These are phyloP conservation scores for Erethizon dorsatum DNA, from an alignment of 2,797 vertebrate genomes.

Conservation along the genomic window DNA sequence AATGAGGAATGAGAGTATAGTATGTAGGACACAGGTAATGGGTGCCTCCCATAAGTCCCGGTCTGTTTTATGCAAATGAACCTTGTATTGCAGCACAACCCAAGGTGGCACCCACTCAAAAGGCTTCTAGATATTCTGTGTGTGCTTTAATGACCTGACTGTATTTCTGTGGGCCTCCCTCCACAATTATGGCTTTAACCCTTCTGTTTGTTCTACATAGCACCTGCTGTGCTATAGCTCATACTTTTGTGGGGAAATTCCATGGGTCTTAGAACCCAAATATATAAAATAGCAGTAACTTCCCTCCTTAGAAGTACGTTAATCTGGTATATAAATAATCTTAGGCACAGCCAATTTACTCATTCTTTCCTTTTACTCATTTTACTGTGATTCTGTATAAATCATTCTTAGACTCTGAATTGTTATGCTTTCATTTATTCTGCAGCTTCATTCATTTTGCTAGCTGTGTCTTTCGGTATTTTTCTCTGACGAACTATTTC, in stretches of 20 bases:
- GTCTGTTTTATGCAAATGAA: not conserved
- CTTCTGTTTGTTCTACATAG: not conserved
- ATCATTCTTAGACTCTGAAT: conserved; percentile 26
- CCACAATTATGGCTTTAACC: not conserved
- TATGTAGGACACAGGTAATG: not conserved
- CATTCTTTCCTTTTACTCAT: conserved; percentile 47
- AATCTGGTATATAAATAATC: not conserved
- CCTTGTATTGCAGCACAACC: not conserved
- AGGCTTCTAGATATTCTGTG: not conserved
- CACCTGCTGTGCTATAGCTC: not conserved
- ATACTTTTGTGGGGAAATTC: not conserved
- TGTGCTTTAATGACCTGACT: not conserved
- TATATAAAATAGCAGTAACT: not conserved
- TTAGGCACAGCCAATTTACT: not conserved
- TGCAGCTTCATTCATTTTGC: not conserved
- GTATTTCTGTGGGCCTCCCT: not conserved
- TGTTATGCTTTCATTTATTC: conserved; percentile 57
- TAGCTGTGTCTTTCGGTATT: not conserved
- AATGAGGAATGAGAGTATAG: not conserved
- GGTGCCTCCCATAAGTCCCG: not conserved
- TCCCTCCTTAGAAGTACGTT: conserved; percentile 43
- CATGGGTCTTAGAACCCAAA: not conserved
- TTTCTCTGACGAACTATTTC: conserved; percentile 44
- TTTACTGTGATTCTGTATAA: conserved; percentile 13
- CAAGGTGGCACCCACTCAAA: not conserved